Evolutionary conservation across 2,888 invertebrate species (phyloP).

Genomic region (Polyommatus iphigenia): DNA sequence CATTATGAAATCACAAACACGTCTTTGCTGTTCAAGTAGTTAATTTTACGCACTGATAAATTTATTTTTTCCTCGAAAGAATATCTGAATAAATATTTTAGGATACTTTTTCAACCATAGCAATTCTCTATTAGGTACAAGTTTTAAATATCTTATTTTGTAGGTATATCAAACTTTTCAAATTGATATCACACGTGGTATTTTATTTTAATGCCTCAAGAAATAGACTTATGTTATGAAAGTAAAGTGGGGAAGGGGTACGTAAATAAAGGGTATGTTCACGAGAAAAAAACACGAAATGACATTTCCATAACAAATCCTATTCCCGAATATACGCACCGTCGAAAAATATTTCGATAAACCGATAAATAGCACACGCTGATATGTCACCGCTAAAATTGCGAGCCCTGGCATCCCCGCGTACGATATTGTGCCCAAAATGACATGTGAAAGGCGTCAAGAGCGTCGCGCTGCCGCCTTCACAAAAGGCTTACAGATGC

Average conservation of each 20-base stretch:
- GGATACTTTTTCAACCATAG: no score
- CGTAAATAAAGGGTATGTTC: not conserved
- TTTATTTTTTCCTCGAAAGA: not conserved
- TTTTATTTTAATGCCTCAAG: not conserved
- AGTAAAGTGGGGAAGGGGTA: not conserved
- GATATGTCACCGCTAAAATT: constrained; percentile 67
- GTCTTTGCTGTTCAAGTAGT: not conserved
- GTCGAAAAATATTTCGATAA: constrained; percentile 57
- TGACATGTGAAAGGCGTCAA: constrained; percentile 78
- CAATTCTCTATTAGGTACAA: no score
- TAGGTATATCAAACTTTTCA: no score
- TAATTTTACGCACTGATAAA: not conserved
- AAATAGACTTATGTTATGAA: not conserved
- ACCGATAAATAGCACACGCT: constrained; percentile 63
- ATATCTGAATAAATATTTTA: not conserved
- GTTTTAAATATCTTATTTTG: no score
- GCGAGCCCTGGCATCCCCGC: constrained; percentile 57
- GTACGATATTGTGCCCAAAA: constrained; percentile 73
- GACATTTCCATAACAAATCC: constrained; percentile 25
- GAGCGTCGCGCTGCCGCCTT: constrained; percentile 68
- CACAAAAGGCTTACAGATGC: constrained; percentile 80
- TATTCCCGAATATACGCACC: constrained; percentile 21
- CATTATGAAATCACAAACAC: constrained; percentile 7
- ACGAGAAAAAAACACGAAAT: constrained; percentile 11
- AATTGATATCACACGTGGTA: no score